These are phyloP conservation scores for Pollenia labialis DNA, from an alignment of 2,888 invertebrate genomes.

Conservation along the genomic window DNA sequence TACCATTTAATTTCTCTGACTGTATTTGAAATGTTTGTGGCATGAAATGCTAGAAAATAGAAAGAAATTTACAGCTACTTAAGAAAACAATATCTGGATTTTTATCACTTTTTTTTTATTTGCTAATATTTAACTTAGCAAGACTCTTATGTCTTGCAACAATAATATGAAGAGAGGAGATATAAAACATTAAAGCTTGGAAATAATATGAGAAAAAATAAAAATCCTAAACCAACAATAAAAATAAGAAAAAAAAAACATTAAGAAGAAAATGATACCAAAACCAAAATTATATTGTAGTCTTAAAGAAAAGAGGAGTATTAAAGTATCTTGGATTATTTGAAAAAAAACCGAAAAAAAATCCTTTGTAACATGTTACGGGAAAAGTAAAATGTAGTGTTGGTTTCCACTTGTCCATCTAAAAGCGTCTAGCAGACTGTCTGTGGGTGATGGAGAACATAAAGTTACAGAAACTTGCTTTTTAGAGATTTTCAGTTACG, in stretches of 20 bases:
- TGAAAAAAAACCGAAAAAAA: constrained; percentile 19
- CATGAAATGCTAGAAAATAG: constrained; percentile 47
- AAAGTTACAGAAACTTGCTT: neutral
- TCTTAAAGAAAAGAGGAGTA: neutral
- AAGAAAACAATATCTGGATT: constrained; percentile 67
- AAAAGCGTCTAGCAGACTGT: constrained; percentile 35
- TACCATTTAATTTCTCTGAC: constrained; percentile 19
- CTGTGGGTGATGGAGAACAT: constrained; percentile 19
- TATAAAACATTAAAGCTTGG: constrained; percentile 63
- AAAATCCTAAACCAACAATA: constrained; percentile 50
- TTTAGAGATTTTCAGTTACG: too few relatives aligned
- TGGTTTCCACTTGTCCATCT: constrained; percentile 53
- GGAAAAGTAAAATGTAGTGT: neutral
- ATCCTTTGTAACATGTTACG: constrained; percentile 47
- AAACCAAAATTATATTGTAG: constrained; percentile 43
- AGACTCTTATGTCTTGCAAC: constrained; percentile 40
- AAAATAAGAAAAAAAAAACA: constrained; percentile 3
- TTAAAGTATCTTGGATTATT: constrained; percentile 21
- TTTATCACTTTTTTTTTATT: constrained; percentile 44
- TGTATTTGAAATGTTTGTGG: constrained; percentile 50
- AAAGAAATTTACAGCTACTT: constrained; percentile 65
- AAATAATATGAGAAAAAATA: constrained; percentile 51
- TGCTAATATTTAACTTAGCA: constrained; percentile 1
- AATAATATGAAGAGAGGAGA: constrained; percentile 45
- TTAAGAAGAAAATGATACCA: constrained; percentile 5